Evolutionary conservation across 2,113 vertebrate genomes (phyloP).

Genomic region (Jacana jacana): DNA sequence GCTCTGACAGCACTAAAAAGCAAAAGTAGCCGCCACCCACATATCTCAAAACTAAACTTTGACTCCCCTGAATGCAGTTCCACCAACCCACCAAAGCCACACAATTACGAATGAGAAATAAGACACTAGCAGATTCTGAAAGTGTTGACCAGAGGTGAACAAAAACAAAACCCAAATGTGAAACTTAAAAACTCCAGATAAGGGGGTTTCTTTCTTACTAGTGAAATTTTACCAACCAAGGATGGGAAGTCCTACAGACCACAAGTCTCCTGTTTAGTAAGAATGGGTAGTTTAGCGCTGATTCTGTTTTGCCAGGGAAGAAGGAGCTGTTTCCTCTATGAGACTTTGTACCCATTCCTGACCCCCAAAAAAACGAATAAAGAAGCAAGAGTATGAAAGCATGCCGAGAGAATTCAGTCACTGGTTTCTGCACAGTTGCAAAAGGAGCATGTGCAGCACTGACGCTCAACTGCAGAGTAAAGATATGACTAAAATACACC

Average conservation of each 20-base stretch:
- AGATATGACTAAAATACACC: background rate
- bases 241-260: background rate
- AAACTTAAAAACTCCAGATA: background rate
- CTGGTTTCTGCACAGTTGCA: background rate
- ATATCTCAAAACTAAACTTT: background rate
- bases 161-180: background rate
- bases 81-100: background rate
- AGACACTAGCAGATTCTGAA: background rate
- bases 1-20: background rate
- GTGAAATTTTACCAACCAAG: background rate
- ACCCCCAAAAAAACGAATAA: background rate
- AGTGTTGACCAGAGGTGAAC: background rate
- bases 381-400: background rate
- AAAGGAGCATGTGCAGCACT: background rate
- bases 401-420: background rate
- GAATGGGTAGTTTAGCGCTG: background rate
- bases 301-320: background rate
- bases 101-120: accelerated
- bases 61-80: background rate
- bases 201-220: background rate
- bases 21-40: background rate
- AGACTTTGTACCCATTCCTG: background rate
- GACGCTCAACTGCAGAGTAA: background rate
- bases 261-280: background rate
- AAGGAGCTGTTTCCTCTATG: background rate